Evolutionary conservation across 2,797 vertebrate genomes (phyloP).

Genomic region (Manis pentadactyla): DNA sequence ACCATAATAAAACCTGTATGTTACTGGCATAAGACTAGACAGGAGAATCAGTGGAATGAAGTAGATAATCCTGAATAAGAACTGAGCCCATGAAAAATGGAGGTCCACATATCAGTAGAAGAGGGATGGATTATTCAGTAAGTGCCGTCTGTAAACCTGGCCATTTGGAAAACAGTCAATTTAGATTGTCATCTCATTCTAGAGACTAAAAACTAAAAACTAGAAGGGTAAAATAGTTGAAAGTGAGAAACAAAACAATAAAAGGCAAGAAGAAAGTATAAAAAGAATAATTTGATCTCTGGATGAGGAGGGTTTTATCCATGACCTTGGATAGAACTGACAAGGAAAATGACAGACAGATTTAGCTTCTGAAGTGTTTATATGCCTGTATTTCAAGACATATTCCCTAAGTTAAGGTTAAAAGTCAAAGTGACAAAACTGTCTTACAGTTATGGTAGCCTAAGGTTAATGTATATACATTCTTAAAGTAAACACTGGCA

Average conservation of each 20-base stretch:
- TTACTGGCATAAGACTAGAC: not conserved
- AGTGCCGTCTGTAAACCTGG: constrained; percentile 46
- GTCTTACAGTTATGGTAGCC: not conserved
- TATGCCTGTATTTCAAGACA: not conserved
- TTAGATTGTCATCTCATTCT: constrained; percentile 41
- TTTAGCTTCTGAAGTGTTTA: not conserved
- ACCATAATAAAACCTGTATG: constrained; percentile 76
- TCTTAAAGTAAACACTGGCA: not conserved
- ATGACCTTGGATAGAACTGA: not conserved
- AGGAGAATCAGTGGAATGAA: constrained; percentile 26
- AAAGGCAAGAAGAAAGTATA: not conserved
- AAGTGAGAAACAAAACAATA: constrained; percentile 43
- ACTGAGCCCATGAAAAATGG: not conserved
- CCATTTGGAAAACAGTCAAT: constrained; percentile 55
- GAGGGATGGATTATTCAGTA: constrained; percentile 54
- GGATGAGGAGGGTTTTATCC: not conserved
- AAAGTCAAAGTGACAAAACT: not conserved
- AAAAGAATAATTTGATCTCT: not conserved
- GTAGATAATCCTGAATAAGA: not conserved
- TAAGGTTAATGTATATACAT: not conserved
- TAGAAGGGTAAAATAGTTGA: not conserved
- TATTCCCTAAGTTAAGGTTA: not conserved
- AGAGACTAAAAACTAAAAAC: not conserved
- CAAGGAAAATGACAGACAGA: not conserved
- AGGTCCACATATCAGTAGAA: not conserved